phyloP scores from a whole-genome alignment of 2,113 vertebrate species.

The Boulengeromyrus knoepffleri region DNA sequence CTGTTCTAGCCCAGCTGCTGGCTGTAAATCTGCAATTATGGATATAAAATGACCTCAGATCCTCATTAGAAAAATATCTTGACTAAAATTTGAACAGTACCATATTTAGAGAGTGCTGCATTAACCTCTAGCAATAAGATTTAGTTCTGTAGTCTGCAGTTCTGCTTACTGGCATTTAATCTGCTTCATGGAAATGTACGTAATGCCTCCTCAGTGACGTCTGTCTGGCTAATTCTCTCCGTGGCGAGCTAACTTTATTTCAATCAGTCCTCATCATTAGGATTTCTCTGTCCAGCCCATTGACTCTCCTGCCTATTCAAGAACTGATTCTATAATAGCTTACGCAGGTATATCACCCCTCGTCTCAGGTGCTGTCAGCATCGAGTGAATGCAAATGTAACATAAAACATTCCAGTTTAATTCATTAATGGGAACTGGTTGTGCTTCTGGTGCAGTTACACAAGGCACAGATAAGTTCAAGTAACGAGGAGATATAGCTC shows the following conservation, averaged over 20 bases:
- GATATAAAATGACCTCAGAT: background rate
- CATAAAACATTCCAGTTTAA: background rate
- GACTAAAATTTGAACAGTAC: background rate
- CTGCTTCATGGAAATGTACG: background rate
- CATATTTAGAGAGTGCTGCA: background rate
- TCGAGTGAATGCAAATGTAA: background rate
- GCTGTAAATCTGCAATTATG: constrained; percentile 7
- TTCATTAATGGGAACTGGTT: background rate
- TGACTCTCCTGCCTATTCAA: background rate
- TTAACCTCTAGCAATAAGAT: background rate
- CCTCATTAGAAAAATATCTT: constrained; percentile 1
- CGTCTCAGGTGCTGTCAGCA: background rate
- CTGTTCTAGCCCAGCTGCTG: background rate
- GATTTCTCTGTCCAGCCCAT: background rate
- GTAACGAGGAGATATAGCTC: background rate
- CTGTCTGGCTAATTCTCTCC: background rate
- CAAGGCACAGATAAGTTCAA: background rate
- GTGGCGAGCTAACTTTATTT: background rate
- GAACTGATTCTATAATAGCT: background rate
- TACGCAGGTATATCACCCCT: background rate
- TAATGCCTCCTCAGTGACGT: background rate
- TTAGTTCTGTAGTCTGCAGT: background rate
- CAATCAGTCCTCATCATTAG: background rate
- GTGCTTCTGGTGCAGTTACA: background rate
- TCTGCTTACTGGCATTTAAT: background rate